A percentile compares a stretch with the other conserved stretches of the same genome.
These are phyloP conservation scores for Gymnodraco acuticeps DNA, from an alignment of 2,797 vertebrate species.

Conservation along the genomic window DNA sequence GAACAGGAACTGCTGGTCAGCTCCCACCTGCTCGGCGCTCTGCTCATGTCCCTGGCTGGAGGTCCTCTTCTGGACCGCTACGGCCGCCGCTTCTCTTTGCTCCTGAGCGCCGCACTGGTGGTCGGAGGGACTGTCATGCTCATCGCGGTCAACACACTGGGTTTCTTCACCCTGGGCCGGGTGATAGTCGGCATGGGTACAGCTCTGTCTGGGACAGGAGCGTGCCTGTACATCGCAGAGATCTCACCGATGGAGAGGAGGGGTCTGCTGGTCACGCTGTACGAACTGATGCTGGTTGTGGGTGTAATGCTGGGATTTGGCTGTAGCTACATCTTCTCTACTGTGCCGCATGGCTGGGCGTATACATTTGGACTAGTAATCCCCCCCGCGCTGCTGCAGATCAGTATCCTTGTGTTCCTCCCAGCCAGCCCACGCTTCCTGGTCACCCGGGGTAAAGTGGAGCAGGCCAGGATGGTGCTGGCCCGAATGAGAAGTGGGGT, in stretches of 20 bases:
- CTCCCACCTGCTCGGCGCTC: conserved; percentile 91
- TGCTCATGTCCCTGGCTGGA: conserved; percentile 89
- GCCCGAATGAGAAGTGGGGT: conserved; percentile 82
- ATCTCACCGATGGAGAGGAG: conserved; percentile 92
- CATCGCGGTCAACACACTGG: conserved; percentile 84
- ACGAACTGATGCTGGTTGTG: conserved; percentile 94
- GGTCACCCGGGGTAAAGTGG: conserved; percentile 87
- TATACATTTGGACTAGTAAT: conserved; percentile 93
- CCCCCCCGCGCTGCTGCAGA: conserved; percentile 90
- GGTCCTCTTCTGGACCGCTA: conserved; percentile 92
- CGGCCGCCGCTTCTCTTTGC: conserved; percentile 90
- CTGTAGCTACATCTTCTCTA: conserved; percentile 91
- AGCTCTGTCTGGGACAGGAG: conserved; percentile 91
- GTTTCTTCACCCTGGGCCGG: conserved; percentile 86
- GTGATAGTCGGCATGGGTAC: conserved; percentile 91
- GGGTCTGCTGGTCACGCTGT: conserved; percentile 93
- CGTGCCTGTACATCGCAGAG: conserved; percentile 95
- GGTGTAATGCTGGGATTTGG: conserved; percentile 95
- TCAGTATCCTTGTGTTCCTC: conserved; percentile 89
- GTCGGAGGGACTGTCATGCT: conserved; percentile 87
- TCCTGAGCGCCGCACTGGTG: conserved; percentile 88
- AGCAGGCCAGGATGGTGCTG: conserved; percentile 88
- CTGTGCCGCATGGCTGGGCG: conserved; percentile 88
- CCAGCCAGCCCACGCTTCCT: conserved; percentile 95
- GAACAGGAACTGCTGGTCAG: conserved; percentile 94